A percentile compares a stretch with the other conserved stretches of the same genome.
These are phyloP conservation scores for Drosophila littoralis DNA, from an alignment of 1,140 invertebrate species.

Conservation along the genomic window DNA sequence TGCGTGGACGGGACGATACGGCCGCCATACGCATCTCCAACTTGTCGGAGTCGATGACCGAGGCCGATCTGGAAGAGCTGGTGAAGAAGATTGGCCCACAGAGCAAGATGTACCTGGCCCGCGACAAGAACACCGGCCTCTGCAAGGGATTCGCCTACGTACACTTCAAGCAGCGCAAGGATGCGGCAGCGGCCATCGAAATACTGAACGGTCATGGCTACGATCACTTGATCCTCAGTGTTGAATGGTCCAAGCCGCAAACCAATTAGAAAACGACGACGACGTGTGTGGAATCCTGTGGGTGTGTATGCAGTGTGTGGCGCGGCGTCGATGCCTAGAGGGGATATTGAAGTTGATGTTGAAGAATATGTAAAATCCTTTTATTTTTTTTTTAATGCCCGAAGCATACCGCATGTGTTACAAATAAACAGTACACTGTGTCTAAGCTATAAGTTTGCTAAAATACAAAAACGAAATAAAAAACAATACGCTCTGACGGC, in stretches of 20 bases:
- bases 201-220: slow-evolving; percentile 97
- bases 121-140: slow-evolving; percentile 92
- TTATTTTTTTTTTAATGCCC: slow-evolving; percentile 26
- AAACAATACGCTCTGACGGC: slow-evolving; percentile 11
- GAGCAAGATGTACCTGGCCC: slow-evolving; percentile 94
- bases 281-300: slow-evolving; percentile 8
- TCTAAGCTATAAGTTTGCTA: slow-evolving; percentile 70
- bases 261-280: slow-evolving; percentile 61
- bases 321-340: not conserved
- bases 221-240: slow-evolving; percentile 98
- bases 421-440: slow-evolving; percentile 41
- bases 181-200: slow-evolving; percentile 96
- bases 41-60: slow-evolving; percentile 97
- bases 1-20: slow-evolving; percentile 90
- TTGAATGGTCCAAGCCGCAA: slow-evolving; percentile 98
- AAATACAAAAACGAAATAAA: slow-evolving; percentile 44
- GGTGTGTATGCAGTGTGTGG: slow-evolving; percentile 14
- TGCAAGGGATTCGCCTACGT: slow-evolving; percentile 98
- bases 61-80: slow-evolving; percentile 97
- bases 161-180: slow-evolving; percentile 94
- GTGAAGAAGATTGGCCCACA: slow-evolving; percentile 88
- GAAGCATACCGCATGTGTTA: slow-evolving; percentile 37
- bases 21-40: slow-evolving; percentile 98
- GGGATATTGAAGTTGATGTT: not conserved
- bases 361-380: slow-evolving; percentile 5